These are phyloP conservation scores for Tachycineta bicolor DNA, from an alignment of 2,113 vertebrate genomes.

Conservation along the genomic window DNA sequence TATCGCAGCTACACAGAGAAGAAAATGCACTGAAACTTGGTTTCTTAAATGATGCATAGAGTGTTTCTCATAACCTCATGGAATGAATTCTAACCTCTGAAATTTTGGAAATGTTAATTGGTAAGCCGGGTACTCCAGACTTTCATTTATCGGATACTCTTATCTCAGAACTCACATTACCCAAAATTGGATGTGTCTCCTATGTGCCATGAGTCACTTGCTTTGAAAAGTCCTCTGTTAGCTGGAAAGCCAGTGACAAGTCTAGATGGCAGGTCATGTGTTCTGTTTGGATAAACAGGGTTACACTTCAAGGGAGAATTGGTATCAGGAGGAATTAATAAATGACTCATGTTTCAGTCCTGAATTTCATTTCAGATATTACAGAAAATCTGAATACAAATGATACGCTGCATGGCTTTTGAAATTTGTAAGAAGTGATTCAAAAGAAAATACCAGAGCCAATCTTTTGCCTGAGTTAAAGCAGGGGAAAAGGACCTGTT, in stretches of 20 bases:
- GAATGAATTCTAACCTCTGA: background rate
- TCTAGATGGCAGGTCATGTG: background rate
- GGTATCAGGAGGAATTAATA: background rate
- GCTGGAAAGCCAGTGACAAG: background rate
- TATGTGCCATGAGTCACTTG: background rate
- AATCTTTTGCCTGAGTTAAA: background rate
- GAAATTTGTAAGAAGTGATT: background rate
- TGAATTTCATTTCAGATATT: background rate
- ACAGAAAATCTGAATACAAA: background rate
- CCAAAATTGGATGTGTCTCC: slow-evolving; percentile 14
- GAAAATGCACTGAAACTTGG: background rate
- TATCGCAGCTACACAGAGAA: background rate
- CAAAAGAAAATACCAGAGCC: background rate
- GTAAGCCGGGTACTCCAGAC: background rate
- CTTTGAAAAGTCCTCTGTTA: background rate
- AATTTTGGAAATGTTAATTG: slow-evolving; percentile 41
- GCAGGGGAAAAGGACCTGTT: background rate
- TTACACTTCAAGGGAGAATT: background rate
- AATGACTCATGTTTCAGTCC: background rate
- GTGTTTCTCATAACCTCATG: background rate
- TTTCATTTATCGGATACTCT: background rate
- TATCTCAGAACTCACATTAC: background rate
- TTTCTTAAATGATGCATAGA: background rate
- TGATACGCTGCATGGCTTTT: rapidly evolving
- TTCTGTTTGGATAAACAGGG: background rate